Evolutionary conservation across 2,888 invertebrate genomes (phyloP), one percentile per base, ranked within the genome.

Genomic region (Sinhomidia bicolor): DNA sequence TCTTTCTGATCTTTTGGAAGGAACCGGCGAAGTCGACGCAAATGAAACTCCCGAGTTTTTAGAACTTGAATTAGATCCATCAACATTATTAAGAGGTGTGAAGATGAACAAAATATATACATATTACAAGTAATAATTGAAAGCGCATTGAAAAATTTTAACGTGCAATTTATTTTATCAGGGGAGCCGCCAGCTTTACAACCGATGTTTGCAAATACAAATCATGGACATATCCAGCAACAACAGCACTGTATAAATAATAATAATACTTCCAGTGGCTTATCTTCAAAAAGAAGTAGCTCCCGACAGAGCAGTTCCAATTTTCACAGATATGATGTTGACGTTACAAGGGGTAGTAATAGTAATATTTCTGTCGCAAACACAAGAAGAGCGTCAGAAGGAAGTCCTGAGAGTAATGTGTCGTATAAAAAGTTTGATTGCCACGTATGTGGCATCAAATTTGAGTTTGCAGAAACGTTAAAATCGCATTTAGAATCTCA

Each of bases 341-440:
- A 78, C 20, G 54, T 54, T 10, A 44, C 71, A 6, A 44, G 71
- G 23, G n/a, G n/a, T 14, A n/a, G 29, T n/a, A 7, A 9, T 54
- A 20, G 20, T 44, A 71, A 36, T 20, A 10, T 51, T 26, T 7
- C 76, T 54, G 20, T 57, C 12, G 12, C 80, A 1, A 80, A 80
- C 12, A 20, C 80, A 1, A 80, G 86, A 44, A 17, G 86, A 47
- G 86, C 80, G 17, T 86, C 86, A 12, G 65, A 74, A n/a, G 80
- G 80, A 29, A 71, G 60, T 17, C 74, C 68, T 57, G 86, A 86
- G 17, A 86, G 36, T 71, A 80, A 26, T 29, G 4, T 29, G 20
- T 71, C 80, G 7, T 79, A 80, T n/a, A 86, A 86, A 80, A 86
- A 86, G 44, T 86, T 74, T 60, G 86, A 86, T 51, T 86, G 86